These are phyloP conservation scores for Sorex fumeus DNA, from an alignment of 2,113 vertebrate species.

Conservation along the genomic window DNA sequence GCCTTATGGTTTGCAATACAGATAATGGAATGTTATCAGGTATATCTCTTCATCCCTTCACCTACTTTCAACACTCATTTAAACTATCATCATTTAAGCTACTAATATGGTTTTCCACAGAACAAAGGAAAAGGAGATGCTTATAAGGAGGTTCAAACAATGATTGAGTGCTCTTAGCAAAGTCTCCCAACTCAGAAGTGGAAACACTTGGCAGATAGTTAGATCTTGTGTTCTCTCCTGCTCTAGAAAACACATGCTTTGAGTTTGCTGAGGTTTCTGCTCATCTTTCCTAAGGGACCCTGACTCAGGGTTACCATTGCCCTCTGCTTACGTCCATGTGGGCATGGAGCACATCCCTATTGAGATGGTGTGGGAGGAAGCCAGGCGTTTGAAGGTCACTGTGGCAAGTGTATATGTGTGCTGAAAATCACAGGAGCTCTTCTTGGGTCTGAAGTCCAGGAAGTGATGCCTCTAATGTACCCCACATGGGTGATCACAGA, in stretches of 20 bases:
- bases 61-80: too few species aligned
- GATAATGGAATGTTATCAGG: too few species aligned
- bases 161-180: background rate
- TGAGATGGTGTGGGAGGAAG: slow-evolving; percentile 38
- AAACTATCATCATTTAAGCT: background rate
- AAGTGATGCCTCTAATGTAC: background rate
- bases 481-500: background rate
- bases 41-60: too few species aligned
- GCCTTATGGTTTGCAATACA: too few species aligned
- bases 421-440: slow-evolving; percentile 12
- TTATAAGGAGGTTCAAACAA: background rate
- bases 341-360: slow-evolving; percentile 34
- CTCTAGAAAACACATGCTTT: slow-evolving; percentile 75
- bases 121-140: background rate
- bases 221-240: slow-evolving; percentile 20
- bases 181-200: background rate
- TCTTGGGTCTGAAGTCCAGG: background rate
- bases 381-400: slow-evolving; percentile 54
- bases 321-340: slow-evolving; percentile 73
- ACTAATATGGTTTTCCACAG: slow-evolving; percentile 6
- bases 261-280: slow-evolving; percentile 76
- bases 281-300: slow-evolving; percentile 72
- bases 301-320: slow-evolving; percentile 73
- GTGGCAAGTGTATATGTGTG: slow-evolving; percentile 43
- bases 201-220: slow-evolving; percentile 58